Conservation (phyloP, 2,888 invertebrate genomes). For the Dromius quadrimaculatus region DNA sequence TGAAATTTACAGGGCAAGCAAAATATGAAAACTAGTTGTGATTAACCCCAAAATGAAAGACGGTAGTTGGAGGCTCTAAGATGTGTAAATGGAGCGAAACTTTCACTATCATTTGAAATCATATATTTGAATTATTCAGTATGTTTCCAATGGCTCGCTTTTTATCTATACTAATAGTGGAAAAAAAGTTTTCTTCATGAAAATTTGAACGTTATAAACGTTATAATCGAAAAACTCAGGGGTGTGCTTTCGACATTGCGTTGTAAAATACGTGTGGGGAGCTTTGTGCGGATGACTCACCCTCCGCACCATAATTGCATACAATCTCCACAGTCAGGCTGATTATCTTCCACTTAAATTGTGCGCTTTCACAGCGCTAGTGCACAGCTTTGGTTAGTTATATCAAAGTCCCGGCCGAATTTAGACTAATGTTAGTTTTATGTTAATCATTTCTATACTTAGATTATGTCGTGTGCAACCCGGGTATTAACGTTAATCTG, state of each 20-base stretch:
- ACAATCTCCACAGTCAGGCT: slow-evolving; percentile 58
- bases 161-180: no score
- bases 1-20: no score
- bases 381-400: slow-evolving; percentile 10
- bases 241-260: neutral
- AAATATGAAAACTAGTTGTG: no score
- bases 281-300: slow-evolving; percentile 29
- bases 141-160: no score
- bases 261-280: slow-evolving; percentile 43
- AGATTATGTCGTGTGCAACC: slow-evolving; percentile 58
- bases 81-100: no score
- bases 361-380: slow-evolving; percentile 42
- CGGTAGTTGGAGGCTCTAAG: no score
- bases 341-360: slow-evolving; percentile 61
- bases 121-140: no score
- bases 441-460: slow-evolving; percentile 61
- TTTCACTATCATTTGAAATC: no score
- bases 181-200: no score
- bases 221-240: no score
- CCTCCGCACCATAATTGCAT: slow-evolving; percentile 58
- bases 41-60: no score
- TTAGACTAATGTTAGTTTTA: slow-evolving; percentile 62
- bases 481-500: slow-evolving; percentile 60
- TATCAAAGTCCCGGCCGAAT: slow-evolving; percentile 54
- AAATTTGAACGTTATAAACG: no score